Evolutionary conservation across 1,140 invertebrate genomes (phyloP).

Genomic region (Thereuonema tuberculata): DNA sequence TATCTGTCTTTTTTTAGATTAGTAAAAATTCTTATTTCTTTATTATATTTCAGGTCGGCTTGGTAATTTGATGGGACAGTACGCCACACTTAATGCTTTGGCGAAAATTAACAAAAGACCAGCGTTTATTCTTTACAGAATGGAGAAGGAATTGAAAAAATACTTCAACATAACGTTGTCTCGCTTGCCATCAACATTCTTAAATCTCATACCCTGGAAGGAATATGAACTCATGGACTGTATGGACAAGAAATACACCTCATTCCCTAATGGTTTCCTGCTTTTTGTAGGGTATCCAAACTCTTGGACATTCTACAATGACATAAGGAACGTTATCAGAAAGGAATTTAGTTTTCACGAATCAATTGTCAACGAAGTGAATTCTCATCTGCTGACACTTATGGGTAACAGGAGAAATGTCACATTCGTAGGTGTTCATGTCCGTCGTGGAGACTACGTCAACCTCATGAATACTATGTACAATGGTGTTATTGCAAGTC

Average conservation of each 20-base stretch:
- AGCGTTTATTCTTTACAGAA: not conserved
- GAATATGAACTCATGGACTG: not conserved
- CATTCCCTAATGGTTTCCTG: not conserved
- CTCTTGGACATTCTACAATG: slow-evolving; percentile 11
- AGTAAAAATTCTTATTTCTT: not conserved
- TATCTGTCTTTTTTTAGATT: no score
- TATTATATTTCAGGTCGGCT: slow-evolving; percentile 4
- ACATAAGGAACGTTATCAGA: slow-evolving; percentile 4
- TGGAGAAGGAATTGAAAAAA: not conserved
- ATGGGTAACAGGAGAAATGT: not conserved
- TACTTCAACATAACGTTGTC: no score
- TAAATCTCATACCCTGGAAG: not conserved
- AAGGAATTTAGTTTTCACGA: slow-evolving; percentile 2
- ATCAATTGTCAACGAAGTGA: not conserved
- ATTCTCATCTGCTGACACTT: not conserved
- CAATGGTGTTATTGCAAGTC: slow-evolving; percentile 35
- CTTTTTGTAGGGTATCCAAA: not conserved
- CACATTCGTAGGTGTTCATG: slow-evolving; percentile 17
- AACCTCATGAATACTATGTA: slow-evolving; percentile 33
- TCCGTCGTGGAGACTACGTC: slow-evolving; percentile 18
- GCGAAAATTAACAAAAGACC: not conserved
- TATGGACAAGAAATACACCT: not conserved
- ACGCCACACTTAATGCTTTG: slow-evolving; percentile 10
- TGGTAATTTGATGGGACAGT: slow-evolving; percentile 8
- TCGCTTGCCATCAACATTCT: not conserved